Conservation (phyloP, 2,113 vertebrate species). For the Grantiella picta region DNA sequence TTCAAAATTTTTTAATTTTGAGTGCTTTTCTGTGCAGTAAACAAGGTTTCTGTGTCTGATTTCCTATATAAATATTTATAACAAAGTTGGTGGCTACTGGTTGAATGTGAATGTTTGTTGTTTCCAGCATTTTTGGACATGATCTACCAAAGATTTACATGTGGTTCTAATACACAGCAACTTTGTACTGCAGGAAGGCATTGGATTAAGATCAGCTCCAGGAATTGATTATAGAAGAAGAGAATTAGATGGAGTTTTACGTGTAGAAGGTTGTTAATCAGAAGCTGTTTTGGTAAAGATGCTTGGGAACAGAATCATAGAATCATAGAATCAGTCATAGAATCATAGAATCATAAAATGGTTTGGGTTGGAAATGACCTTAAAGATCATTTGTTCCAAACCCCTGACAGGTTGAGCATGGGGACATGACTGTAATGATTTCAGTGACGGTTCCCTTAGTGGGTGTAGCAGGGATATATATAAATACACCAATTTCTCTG, state of each 20-base stretch:
- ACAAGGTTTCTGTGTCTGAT: conserved; percentile 17
- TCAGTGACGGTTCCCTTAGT: neutral
- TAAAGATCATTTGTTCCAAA: neutral
- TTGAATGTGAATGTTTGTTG: neutral
- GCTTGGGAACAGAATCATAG: neutral
- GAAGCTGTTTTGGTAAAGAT: neutral
- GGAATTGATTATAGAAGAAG: neutral
- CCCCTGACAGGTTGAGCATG: neutral
- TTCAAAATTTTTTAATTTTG: neutral
- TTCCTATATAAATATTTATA: conserved; percentile 18
- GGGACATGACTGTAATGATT: neutral
- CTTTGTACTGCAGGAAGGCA: conserved; percentile 19
- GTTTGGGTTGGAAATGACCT: neutral
- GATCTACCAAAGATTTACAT: conserved; percentile 5
- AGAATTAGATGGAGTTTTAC: neutral
- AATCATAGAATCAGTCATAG: neutral
- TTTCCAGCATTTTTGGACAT: conserved; percentile 10
- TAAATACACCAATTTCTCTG: neutral
- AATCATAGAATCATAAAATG: neutral
- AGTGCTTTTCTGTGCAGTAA: neutral
- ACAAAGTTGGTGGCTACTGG: neutral
- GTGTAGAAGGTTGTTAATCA: neutral
- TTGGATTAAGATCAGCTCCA: neutral
- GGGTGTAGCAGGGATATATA: neutral
- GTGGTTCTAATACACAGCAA: conserved; percentile 26